These are phyloP conservation scores for Lophura nycthemera DNA, from an alignment of 2,113 vertebrate genomes.

Conservation along the genomic window DNA sequence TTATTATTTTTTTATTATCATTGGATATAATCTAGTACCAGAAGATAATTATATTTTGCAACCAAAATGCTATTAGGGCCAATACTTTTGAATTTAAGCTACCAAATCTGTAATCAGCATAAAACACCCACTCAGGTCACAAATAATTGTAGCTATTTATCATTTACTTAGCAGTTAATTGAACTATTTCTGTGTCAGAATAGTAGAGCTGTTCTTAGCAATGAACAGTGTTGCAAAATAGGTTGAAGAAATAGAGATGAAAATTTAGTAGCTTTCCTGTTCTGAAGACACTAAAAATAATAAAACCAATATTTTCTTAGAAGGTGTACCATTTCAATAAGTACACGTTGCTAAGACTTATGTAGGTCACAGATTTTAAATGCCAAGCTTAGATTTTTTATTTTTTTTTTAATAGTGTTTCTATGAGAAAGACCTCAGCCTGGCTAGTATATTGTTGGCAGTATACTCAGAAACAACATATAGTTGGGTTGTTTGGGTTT, in stretches of 20 bases:
- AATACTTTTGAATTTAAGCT: background rate
- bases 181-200: background rate
- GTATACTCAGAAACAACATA: background rate
- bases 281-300: background rate
- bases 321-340: background rate
- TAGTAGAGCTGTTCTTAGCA: background rate
- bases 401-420: background rate
- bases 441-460: background rate
- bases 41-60: background rate
- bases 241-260: background rate
- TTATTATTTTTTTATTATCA: too few species aligned
- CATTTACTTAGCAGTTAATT: background rate
- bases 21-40: background rate
- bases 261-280: background rate
- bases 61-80: background rate
- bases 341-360: background rate
- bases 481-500: background rate
- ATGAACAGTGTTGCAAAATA: background rate
- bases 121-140: background rate
- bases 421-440: background rate
- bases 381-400: background rate
- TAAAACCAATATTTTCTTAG: background rate
- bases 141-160: constrained; percentile 3
- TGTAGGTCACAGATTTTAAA: background rate
- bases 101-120: constrained; percentile 1